Base-by-base conservation (phyloP, 2,113 vertebrate species). In the Ivindomyrus marchei region DNA sequence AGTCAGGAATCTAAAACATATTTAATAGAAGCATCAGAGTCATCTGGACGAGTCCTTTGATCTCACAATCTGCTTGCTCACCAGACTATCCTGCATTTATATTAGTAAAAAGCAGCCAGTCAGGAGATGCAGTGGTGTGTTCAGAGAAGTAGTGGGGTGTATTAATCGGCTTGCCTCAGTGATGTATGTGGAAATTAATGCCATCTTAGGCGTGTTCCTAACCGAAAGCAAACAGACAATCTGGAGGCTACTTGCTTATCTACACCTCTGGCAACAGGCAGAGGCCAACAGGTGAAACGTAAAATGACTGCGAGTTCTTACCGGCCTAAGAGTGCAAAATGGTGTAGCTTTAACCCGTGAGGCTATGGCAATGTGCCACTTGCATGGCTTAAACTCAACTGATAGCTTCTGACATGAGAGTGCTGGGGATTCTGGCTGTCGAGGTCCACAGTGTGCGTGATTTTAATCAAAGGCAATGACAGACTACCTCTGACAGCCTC, bases 401-500 rank as follows among this genome's bases (percentile, higher is more conserved):
- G 27, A 87, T 42, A 31, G 31, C 27, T 87, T 39, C 31, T 56
- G 86, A 87, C 86, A 56, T 56, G 52, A 1, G 17, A 7, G 49
- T 17, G 27, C 86, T 87, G 10, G 86, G 86, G 31, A 58, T 52
- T 87, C 49, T 58, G 31, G 5, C 27, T 53, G 86, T 87, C 86
- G 3, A 52, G 52, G 49, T 36, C 86, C 27, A 49, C 36, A 19
- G 50, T 31, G 27, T 39, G 50, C 27, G 9, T 52, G 49, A 87
- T 56, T 87, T 87, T 56, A 87, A 87, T 87, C 27, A 87, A 87
- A 53, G 86, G 27, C 17, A 2, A 56, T 53, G 85, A 39, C 85
- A 56, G 49, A 21, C 50, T 31, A 31, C 85, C 85, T 11, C 50
- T 87, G 86, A 87, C 50, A 58, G 31, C n/a, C 49, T 19, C 86